Evolutionary conservation across 1,140 invertebrate genomes (phyloP).

Genomic region (Phocides pigmalion): DNA sequence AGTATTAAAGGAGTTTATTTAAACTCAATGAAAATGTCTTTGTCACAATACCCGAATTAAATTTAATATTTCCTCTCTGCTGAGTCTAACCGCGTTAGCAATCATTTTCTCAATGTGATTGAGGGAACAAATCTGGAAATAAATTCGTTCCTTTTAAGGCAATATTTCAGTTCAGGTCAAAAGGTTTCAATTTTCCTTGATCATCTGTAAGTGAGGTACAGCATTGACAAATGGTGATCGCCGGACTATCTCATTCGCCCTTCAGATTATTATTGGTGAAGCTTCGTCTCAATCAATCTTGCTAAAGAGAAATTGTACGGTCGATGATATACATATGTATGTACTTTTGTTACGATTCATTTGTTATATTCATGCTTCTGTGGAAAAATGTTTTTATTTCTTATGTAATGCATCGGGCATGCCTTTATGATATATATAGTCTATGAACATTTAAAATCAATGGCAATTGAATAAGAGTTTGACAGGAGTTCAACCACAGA

Average conservation of each 20-base stretch:
- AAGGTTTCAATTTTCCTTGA: constrained; percentile 55
- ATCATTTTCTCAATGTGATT: constrained; percentile 22
- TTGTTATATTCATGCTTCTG: no score
- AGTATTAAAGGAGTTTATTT: neutral
- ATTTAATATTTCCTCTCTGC: constrained; percentile 14
- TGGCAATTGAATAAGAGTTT: no score
- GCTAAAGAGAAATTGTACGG: neutral
- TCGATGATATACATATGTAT: neutral
- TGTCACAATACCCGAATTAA: constrained; percentile 1
- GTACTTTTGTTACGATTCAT: neutral
- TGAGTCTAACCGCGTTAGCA: constrained; percentile 4
- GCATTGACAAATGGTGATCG: constrained; percentile 33
- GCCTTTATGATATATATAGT: no score
- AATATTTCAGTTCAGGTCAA: constrained; percentile 53
- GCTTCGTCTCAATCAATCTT: constrained; percentile 5
- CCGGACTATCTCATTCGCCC: constrained; percentile 22
- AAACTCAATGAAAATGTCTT: constrained; percentile 18
- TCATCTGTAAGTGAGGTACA: constrained; percentile 37
- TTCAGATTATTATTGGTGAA: constrained; percentile 22
- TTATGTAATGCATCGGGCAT: no score
- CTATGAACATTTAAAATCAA: no score
- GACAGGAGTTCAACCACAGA: no score
- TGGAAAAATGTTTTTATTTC: no score
- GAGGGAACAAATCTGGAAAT: constrained; percentile 40
- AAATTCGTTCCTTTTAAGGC: constrained; percentile 48